Percentiles rank a stretch among this genome's conserved stretches.
Conservation (phyloP, 2,888 invertebrate genomes). For the Clivina fossor region DNA sequence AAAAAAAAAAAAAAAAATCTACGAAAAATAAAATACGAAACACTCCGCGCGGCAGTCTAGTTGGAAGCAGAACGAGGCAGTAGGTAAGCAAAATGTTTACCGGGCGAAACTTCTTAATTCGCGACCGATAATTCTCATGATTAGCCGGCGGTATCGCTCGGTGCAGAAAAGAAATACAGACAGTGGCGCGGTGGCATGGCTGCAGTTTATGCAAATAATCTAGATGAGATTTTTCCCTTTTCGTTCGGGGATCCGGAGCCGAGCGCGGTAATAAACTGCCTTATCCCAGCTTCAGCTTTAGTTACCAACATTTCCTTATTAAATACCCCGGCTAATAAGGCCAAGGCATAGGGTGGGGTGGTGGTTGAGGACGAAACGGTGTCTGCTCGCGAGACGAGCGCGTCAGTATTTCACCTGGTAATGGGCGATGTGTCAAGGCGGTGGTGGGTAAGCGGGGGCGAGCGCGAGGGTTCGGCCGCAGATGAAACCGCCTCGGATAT, state of each 20-base stretch:
- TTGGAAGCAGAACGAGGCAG: not conserved
- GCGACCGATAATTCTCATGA: constrained; percentile 53
- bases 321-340: constrained; percentile 54
- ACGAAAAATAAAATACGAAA: constrained; percentile 2
- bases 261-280: constrained; percentile 49
- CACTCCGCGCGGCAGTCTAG: not conserved
- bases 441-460: constrained; percentile 31
- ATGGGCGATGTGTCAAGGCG: constrained; percentile 35
- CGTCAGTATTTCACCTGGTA: constrained; percentile 39
- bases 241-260: constrained; percentile 38
- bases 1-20: not conserved
- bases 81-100: not conserved
- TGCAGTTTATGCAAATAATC: constrained; percentile 57
- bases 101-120: constrained; percentile 52
- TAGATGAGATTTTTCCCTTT: constrained; percentile 55
- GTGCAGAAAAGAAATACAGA: constrained; percentile 41
- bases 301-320: constrained; percentile 54
- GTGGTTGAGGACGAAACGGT: not conserved
- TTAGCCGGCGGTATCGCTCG: constrained; percentile 52
- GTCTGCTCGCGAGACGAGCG: not conserved
- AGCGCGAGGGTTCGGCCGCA: constrained; percentile 8
- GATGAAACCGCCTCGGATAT: constrained; percentile 38
- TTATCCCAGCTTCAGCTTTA: too few relatives aligned
- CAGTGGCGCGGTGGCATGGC: constrained; percentile 42
- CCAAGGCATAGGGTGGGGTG: constrained; percentile 33